Evolutionary conservation across 2,888 invertebrate species (phyloP).

Genomic region (Sceliomorpha sp.): DNA sequence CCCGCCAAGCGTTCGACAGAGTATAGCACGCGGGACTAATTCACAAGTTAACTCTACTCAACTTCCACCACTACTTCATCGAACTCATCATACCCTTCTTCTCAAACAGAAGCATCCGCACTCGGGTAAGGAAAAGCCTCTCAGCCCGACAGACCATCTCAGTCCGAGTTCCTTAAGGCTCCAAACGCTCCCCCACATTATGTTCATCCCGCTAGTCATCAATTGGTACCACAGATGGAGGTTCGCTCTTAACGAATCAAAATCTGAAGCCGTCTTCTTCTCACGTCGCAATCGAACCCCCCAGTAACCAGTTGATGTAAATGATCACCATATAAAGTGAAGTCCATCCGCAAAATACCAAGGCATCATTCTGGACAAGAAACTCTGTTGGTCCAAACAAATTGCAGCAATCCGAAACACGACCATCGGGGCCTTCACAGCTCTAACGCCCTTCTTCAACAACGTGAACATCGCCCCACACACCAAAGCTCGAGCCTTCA

Average conservation of each 20-base stretch:
- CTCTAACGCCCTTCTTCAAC: constrained; percentile 19
- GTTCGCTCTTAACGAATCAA: constrained; percentile 18
- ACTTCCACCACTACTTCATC: neutral
- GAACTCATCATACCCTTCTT: constrained; percentile 7
- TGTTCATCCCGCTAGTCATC: constrained; percentile 1
- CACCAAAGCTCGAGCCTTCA: constrained; percentile 24
- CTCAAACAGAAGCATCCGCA: too few relatives aligned
- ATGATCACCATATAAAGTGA: constrained; percentile 12
- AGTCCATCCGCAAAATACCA: constrained; percentile 26
- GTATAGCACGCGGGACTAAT: constrained; percentile 20
- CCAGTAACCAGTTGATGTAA: neutral
- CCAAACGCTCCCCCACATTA: constrained; percentile 15
- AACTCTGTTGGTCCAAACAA: constrained; percentile 16
- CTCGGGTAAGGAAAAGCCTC: too few relatives aligned
- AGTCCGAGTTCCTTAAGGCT: constrained; percentile 20
- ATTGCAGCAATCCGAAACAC: constrained; percentile 9
- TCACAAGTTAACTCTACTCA: constrained; percentile 3
- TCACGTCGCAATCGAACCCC: constrained; percentile 1
- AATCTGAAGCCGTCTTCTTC: constrained; percentile 25
- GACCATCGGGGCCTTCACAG: constrained; percentile 1
- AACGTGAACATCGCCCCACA: too few relatives aligned
- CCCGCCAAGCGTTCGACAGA: constrained; percentile 21
- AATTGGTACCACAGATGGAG: constrained; percentile 17
- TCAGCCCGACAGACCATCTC: constrained; percentile 20
- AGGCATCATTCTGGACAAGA: constrained; percentile 16